Conservation (phyloP, 1,140 invertebrate species). For the Pseudomyrmex pallidus region DNA sequence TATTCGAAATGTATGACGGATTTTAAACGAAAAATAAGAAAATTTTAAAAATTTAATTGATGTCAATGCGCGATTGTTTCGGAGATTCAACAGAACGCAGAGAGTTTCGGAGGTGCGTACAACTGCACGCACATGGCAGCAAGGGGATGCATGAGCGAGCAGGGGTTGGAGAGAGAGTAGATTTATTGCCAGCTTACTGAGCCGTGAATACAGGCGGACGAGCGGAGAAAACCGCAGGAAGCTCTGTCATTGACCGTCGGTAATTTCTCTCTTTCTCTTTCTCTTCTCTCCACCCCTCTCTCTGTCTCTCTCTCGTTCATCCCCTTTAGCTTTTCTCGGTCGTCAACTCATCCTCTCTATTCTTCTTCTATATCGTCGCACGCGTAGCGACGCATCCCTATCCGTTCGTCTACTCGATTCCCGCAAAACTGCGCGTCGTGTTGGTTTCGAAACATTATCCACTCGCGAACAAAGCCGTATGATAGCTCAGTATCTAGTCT, state of each 20-base stretch:
- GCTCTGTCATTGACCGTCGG: conserved; percentile 75
- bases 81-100: conserved; percentile 69
- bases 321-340: conserved; percentile 11
- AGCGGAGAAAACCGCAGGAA: conserved; percentile 77
- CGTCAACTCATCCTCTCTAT: not conserved
- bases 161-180: conserved; percentile 49
- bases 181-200: conserved; percentile 76
- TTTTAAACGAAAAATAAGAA: not conserved
- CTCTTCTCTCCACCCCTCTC: not conserved
- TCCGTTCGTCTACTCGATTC: conserved; percentile 33
- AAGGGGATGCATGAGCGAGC: conserved; percentile 49
- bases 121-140: conserved; percentile 26
- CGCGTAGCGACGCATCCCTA: not conserved
- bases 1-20: not conserved
- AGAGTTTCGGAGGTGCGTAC: conserved; percentile 55
- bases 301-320: conserved; percentile 2
- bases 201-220: conserved; percentile 74
- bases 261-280: conserved; percentile 69
- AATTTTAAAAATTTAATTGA: conserved; percentile 73
- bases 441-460: conserved; percentile 69
- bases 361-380: conserved; percentile 1
- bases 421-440: conserved; percentile 53
- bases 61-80: conserved; percentile 74
- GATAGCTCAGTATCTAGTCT: conserved; percentile 60
- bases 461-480: conserved; percentile 68